Evolutionary conservation across 2,888 invertebrate genomes (phyloP), one percentile per base, ranked within the genome.

Genomic region (Blastobasis adustella): DNA sequence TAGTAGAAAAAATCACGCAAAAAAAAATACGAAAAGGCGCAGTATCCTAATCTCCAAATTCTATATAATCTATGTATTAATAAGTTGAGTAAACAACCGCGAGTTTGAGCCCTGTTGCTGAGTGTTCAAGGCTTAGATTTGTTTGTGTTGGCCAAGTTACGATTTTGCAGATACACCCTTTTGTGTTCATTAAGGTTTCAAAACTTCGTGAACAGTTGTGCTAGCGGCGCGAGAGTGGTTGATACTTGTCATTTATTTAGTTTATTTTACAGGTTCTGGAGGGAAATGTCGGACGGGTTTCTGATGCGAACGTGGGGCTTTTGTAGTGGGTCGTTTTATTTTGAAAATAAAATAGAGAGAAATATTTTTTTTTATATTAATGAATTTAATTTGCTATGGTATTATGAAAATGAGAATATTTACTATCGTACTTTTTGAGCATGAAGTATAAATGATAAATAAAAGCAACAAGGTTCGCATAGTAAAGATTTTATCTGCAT

Each of bases 31-130:
- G 72, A 71, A 79, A 73, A 76, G 76, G 73, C 63, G 70, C 58
- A 71, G 70, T 79, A 82, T 79, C 79, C 82, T 86, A 87, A 86
- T 85, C 82, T 82, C 71, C 74, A 76, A 86, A 84, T 82, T 81
- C 76, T 79, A 73, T 79, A 77, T 79, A 76, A 76, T 73, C 76
- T 73, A 67, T 73, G 69, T 71, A 82, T 82, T 85, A 84, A 86
- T 84, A 84, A 81, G 79, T 80, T 77, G 71, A 58, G 67, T 60
- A 69, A 73, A 72, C 57, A 69, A 47, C 37, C 10, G 0, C 38
- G 0, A 65, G 57, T 60, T 46, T 57, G n/a, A 23, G 67, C 73
- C 55, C 60, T 79, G 64, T 54, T 0, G 0, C 0, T 0, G 0
- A 0, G 0, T 0, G 0, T 0, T 10, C 75, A 75, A 51, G 58